These are phyloP conservation scores for Distichodus sexfasciatus DNA, from an alignment of 2,797 vertebrate species.

Conservation along the genomic window DNA sequence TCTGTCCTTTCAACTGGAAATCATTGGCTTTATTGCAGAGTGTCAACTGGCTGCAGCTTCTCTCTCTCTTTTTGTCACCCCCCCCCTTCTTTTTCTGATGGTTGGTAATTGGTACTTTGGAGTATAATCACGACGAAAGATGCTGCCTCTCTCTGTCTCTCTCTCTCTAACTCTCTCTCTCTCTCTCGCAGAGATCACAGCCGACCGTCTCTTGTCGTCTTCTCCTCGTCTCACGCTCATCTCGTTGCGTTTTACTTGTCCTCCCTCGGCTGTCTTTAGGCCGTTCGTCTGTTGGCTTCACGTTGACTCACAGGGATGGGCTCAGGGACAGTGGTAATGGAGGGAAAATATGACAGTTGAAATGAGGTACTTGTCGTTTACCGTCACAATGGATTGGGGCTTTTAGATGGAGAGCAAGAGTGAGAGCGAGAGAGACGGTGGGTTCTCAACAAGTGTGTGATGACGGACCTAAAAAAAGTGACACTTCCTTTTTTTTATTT, in stretches of 20 bases:
- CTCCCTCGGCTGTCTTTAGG: not conserved
- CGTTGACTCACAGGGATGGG: not conserved
- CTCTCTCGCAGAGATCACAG: conserved; percentile 22
- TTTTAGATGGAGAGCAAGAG: not conserved
- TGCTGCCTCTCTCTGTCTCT: conserved; percentile 66
- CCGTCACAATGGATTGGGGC: not conserved
- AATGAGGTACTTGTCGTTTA: not conserved
- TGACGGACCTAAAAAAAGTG: too few relatives aligned
- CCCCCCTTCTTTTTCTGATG: conserved; percentile 98
- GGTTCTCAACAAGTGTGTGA: too few relatives aligned
- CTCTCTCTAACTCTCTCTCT: conserved; percentile 58
- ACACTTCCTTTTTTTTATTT: too few relatives aligned
- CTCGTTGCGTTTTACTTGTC: conserved; percentile 30
- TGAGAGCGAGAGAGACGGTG: not conserved
- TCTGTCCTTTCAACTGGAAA: conserved; percentile 99
- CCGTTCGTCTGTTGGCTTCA: not conserved
- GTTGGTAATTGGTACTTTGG: conserved; percentile 97
- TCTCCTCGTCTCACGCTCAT: conserved; percentile 55
- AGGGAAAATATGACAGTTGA: not conserved
- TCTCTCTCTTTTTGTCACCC: too few relatives aligned
- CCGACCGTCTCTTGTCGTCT: conserved; percentile 7
- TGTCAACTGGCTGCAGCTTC: conserved; percentile 96
- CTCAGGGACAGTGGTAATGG: not conserved
- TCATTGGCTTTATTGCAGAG: conserved; percentile 99
- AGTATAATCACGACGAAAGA: conserved; percentile 92